phyloP scores from a whole-genome alignment of 2,888 invertebrate species.

The Microdon myrmicae region DNA sequence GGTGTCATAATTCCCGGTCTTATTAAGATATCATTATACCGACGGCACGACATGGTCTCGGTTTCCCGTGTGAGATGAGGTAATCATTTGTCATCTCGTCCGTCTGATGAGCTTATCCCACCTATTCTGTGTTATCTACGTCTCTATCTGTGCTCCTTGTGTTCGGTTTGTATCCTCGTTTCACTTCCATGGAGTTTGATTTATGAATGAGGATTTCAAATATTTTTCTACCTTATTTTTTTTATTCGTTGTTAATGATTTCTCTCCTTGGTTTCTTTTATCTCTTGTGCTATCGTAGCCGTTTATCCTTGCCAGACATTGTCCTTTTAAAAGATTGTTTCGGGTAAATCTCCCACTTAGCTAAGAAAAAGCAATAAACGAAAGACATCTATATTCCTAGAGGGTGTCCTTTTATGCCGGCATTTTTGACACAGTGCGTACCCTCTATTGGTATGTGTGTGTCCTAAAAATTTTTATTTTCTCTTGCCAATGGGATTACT shows the following conservation, averaged over 20 bases:
- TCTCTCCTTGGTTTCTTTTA: conserved; percentile 2
- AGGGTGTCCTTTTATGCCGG: conserved; percentile 7
- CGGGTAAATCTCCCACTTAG: conserved; percentile 35
- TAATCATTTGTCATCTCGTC: conserved; percentile 45
- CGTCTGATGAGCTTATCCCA: conserved; percentile 43
- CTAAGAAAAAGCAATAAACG: conserved; percentile 12
- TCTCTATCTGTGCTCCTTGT: conserved; percentile 3
- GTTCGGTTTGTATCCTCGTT: conserved; percentile 5
- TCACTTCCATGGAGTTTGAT: conserved; percentile 28
- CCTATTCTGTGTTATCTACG: conserved; percentile 41
- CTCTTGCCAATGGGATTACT: conserved; percentile 18
- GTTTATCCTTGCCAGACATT: too few relatives aligned
- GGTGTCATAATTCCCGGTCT: conserved; percentile 45
- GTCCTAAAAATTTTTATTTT: conserved; percentile 15
- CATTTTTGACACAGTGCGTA: too few relatives aligned
- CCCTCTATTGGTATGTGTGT: too few relatives aligned
- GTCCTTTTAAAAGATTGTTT: conserved; percentile 10
- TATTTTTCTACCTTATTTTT: conserved; percentile 5
- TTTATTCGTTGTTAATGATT: neutral
- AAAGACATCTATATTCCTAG: conserved; percentile 19
- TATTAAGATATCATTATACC: conserved; percentile 47
- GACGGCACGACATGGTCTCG: conserved; percentile 24
- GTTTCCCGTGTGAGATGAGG: conserved; percentile 6
- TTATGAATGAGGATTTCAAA: conserved; percentile 35
- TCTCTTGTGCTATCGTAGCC: conserved; percentile 4